Evolutionary conservation across 2,113 vertebrate species (phyloP).

Genomic region (Platichthys flesus): DNA sequence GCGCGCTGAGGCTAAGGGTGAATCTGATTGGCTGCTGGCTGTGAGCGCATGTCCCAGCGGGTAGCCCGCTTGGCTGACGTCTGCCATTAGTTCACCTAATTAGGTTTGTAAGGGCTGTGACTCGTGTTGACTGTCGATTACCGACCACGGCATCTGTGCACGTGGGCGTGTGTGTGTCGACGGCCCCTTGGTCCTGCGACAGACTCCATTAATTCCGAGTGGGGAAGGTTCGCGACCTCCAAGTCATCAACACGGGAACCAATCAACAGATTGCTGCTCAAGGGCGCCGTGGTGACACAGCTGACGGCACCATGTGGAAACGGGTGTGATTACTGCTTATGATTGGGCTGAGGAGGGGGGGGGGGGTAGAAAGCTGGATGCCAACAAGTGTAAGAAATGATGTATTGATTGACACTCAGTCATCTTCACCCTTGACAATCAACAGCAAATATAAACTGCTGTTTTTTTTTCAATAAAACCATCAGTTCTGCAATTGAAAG

Average conservation of each 20-base stretch:
- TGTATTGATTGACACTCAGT: too few species aligned
- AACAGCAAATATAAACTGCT: too few species aligned
- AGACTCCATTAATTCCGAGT: constrained; percentile 72
- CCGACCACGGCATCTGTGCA: constrained; percentile 45
- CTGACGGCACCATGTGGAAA: constrained; percentile 50
- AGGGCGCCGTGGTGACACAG: constrained; percentile 49
- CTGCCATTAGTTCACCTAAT: constrained; percentile 67
- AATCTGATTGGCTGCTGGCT: background rate
- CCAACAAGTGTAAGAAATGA: background rate
- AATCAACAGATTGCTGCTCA: constrained; percentile 65
- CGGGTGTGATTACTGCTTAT: constrained; percentile 37
- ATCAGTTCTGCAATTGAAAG: too few species aligned
- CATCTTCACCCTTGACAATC: too few species aligned
- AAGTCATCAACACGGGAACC: constrained; percentile 67
- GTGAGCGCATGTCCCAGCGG: constrained; percentile 1
- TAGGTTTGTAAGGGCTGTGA: constrained; percentile 69
- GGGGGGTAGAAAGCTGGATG: background rate
- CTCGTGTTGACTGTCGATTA: constrained; percentile 70
- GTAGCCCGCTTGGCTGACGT: constrained; percentile 54
- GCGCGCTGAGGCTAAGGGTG: too few species aligned
- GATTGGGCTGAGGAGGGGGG: background rate
- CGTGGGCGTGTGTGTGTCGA: constrained; percentile 32
- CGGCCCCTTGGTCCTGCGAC: constrained; percentile 36
- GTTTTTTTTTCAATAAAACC: too few species aligned
- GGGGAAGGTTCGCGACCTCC: constrained; percentile 52